Evolutionary conservation across 2,797 vertebrate genomes (phyloP).

Genomic region (Acrossocheilus wenchowensis): DNA sequence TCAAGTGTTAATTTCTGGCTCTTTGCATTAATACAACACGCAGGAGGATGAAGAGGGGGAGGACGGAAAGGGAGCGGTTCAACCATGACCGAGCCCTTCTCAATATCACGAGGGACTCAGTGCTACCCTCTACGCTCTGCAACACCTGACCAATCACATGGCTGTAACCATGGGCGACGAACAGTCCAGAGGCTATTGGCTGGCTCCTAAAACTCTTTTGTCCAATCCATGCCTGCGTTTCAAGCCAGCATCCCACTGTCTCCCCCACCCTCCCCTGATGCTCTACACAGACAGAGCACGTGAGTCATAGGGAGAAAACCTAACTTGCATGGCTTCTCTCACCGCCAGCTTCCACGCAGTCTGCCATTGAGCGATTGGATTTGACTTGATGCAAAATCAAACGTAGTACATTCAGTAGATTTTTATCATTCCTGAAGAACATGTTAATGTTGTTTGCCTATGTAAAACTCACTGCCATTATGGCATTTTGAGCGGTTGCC

Average conservation of each 20-base stretch:
- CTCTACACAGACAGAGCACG: conserved; percentile 60
- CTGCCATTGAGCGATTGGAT: conserved; percentile 2
- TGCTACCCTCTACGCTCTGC: conserved; percentile 71
- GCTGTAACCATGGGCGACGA: conserved; percentile 70
- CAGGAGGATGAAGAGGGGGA: conserved; percentile 40
- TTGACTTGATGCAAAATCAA: conserved; percentile 11
- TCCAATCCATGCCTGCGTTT: conserved; percentile 70
- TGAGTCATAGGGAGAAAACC: conserved; percentile 76
- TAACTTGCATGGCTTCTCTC: conserved; percentile 55
- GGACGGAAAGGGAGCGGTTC: conserved; percentile 3
- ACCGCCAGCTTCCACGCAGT: not conserved
- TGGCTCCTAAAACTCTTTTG: conserved; percentile 63
- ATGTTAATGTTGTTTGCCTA: not conserved
- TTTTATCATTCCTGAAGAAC: not conserved
- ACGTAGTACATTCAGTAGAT: not conserved
- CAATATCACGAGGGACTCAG: conserved; percentile 13
- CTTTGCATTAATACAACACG: conserved; percentile 44
- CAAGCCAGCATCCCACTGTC: conserved; percentile 66
- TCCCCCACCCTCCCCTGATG: conserved; percentile 59
- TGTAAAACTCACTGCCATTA: not conserved
- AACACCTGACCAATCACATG: conserved; percentile 80
- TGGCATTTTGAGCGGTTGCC: not conserved
- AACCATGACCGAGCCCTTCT: conserved; percentile 50
- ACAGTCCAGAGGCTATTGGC: conserved; percentile 70
- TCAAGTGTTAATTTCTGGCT: conserved; percentile 22